Evolutionary conservation across 2,888 invertebrate species (phyloP).

Genomic region (Chloromyia formosa): DNA sequence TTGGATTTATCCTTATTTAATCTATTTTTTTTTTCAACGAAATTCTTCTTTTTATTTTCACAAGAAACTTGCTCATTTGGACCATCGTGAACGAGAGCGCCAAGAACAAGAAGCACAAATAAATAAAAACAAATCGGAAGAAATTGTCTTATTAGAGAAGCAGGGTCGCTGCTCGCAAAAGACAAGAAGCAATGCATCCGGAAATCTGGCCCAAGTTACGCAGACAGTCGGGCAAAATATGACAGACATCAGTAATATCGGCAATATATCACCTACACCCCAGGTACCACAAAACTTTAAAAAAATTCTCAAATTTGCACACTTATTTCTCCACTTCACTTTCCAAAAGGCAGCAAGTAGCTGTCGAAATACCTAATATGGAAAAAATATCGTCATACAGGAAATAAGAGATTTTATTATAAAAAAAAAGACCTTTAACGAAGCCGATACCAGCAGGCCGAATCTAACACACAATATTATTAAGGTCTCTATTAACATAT

Average conservation of each 20-base stretch:
- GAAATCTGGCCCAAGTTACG: conserved; percentile 52
- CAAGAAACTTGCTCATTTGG: conserved; percentile 51
- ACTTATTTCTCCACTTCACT: not conserved
- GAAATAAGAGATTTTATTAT: no score
- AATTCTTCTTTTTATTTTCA: not conserved
- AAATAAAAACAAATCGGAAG: conserved; percentile 51
- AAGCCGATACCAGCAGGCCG: no score
- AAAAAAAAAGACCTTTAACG: no score
- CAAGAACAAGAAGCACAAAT: conserved; percentile 48
- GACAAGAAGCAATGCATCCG: conserved; percentile 50
- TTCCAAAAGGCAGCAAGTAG: no score
- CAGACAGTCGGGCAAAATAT: conserved; percentile 54
- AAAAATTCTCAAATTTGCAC: not conserved
- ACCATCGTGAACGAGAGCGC: conserved; percentile 51
- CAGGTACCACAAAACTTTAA: conserved; percentile 37
- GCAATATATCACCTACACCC: conserved; percentile 44
- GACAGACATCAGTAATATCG: conserved; percentile 54
- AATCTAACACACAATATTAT: no score
- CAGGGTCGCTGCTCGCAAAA: conserved; percentile 53
- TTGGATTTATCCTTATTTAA: no score
- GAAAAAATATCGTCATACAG: no score
- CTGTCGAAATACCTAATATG: no score
- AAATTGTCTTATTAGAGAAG: conserved; percentile 52
- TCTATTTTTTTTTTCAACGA: not conserved
- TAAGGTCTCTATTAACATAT: no score